Percentiles rank a stretch among this genome's conserved stretches.
Evolutionary conservation across 2,113 vertebrate species (phyloP).

Genomic region (Lophura nycthemera): DNA sequence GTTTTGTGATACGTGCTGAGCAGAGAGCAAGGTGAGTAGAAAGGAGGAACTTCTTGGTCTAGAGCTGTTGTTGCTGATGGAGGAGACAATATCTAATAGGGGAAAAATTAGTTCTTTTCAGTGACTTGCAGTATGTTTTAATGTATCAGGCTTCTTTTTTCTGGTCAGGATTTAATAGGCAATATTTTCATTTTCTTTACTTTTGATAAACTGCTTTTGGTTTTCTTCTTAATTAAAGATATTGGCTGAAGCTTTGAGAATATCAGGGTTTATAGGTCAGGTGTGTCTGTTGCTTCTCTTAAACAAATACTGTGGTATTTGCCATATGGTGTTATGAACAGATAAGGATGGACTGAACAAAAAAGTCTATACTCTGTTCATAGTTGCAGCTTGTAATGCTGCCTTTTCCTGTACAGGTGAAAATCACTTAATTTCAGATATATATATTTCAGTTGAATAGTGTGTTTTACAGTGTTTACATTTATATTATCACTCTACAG

Average conservation of each 20-base stretch:
- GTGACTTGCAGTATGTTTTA: background rate
- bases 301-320: background rate
- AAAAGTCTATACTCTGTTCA: background rate
- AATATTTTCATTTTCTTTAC: background rate
- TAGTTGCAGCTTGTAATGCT: background rate
- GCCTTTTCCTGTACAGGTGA: background rate
- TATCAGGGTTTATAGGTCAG: background rate
- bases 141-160: background rate
- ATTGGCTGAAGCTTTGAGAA: background rate
- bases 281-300: background rate
- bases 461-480: background rate
- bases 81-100: background rate
- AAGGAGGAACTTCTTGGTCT: background rate
- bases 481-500: background rate
- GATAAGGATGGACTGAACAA: background rate
- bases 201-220: background rate
- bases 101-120: background rate
- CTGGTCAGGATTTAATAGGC: background rate
- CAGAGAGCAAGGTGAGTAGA: background rate
- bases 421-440: background rate
- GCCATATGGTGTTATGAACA: background rate
- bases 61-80: background rate
- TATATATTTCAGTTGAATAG: background rate
- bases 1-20: background rate
- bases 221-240: background rate